Evolutionary conservation across 1,140 invertebrate species (phyloP).

Genomic region (Sesamia nonagrioides): DNA sequence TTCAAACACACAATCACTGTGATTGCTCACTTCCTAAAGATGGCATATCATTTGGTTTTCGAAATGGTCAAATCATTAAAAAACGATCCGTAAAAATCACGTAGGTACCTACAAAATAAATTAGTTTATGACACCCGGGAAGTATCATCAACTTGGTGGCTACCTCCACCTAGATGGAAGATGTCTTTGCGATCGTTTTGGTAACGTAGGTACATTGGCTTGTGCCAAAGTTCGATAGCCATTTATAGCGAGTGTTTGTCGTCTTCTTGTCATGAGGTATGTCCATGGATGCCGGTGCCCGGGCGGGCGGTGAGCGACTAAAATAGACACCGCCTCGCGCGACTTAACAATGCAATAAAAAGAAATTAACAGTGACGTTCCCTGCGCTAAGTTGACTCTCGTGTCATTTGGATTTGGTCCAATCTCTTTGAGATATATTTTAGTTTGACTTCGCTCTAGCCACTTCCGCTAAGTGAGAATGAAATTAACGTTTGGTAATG

Average conservation of each 20-base stretch:
- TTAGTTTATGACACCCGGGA: neutral
- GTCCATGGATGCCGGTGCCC: constrained; percentile 79
- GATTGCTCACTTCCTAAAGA: constrained; percentile 70
- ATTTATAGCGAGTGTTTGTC: constrained; percentile 82
- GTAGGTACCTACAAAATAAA: neutral
- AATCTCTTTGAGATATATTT: constrained; percentile 83
- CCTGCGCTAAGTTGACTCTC: constrained; percentile 84
- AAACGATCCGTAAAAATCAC: constrained; percentile 5
- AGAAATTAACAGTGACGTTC: constrained; percentile 85
- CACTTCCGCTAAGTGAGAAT: constrained; percentile 81
- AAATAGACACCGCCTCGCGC: constrained; percentile 82
- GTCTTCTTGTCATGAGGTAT: constrained; percentile 80
- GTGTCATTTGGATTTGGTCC: constrained; percentile 86
- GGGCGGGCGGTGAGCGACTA: constrained; percentile 81
- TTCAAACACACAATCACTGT: constrained; percentile 58
- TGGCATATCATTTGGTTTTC: constrained; percentile 59
- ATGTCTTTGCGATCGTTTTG: constrained; percentile 55
- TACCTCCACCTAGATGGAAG: constrained; percentile 46
- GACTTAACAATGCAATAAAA: constrained; percentile 88
- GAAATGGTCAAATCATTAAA: neutral
- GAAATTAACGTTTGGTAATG: constrained; percentile 77
- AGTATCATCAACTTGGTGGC: constrained; percentile 28
- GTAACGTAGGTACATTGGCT: constrained; percentile 42
- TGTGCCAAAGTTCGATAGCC: constrained; percentile 73
- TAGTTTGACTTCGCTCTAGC: constrained; percentile 74